phyloP scores from a whole-genome alignment of 2,113 vertebrate genomes.

The Rhinoderma darwinii region DNA sequence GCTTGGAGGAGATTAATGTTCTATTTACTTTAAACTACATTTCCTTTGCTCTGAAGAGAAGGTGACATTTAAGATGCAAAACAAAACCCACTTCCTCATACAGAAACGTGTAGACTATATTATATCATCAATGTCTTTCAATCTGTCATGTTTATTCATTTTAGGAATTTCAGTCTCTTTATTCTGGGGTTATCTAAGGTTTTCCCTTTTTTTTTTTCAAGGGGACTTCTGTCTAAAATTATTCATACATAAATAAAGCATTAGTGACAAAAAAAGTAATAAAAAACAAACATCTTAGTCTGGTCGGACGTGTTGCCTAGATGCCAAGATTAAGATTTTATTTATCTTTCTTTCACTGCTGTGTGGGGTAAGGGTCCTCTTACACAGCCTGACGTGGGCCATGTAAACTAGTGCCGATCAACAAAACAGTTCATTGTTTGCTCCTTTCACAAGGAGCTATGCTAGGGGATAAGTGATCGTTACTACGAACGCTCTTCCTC shows the following conservation, averaged over 20 bases:
- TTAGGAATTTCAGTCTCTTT: background rate
- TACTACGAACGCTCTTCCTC: too few species aligned
- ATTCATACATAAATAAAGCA: background rate
- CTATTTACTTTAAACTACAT: constrained; percentile 43
- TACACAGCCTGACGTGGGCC: too few species aligned
- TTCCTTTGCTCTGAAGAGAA: constrained; percentile 14
- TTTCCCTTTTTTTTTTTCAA: background rate
- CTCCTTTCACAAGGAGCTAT: too few species aligned
- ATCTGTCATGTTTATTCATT: background rate
- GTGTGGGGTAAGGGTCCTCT: too few species aligned
- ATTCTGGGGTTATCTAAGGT: background rate
- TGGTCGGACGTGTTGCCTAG: background rate
- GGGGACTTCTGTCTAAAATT: background rate
- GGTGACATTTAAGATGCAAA: constrained; percentile 40
- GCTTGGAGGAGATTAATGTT: constrained; percentile 45
- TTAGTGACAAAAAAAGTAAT: background rate
- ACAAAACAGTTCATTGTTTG: too few species aligned
- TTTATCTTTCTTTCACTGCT: background rate
- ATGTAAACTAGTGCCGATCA: too few species aligned
- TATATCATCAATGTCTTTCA: background rate
- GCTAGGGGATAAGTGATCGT: too few species aligned
- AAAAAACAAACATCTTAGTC: background rate
- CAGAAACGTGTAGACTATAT: background rate
- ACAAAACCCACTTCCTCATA: background rate
- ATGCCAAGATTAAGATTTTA: too few species aligned